Evolutionary conservation across 1,140 invertebrate genomes (phyloP), one percentile per base, ranked within the genome.

Genomic region (Ylistrum balloti): DNA sequence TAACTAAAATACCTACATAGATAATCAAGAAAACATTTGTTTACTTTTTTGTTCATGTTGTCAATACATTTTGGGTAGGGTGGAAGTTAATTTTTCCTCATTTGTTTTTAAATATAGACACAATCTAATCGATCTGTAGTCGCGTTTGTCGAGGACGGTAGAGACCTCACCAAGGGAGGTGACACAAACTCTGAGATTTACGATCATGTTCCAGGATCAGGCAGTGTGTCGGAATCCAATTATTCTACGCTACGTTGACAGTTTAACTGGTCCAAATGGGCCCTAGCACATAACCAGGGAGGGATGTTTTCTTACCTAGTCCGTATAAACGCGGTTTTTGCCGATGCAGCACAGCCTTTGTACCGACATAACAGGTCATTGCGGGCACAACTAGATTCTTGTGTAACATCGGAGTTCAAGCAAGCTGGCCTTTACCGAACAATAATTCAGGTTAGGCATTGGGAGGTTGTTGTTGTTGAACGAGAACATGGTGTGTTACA

Each of bases 221-320:
- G 56, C 56, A 74, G n/a, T 74, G 56, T 74, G 56, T 74, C 22
- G 56, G 28, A 74, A 74, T 74, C 56, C 56, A 74, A 74, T 74
- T 74, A 74, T 28, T 74, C 56, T 28, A 74, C 56, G 28, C 56
- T 74, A 74, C 22, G 56, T n/a, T 74, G 56, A 74, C 56, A 74
- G 56, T 74, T 74, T 74, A 74, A 74, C 28, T 74, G 56, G 22
- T 74, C 56, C 56, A 74, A 74, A 74, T 74, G 13, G 56, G 56
- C 56, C 13, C n/a, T 28, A n/a, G 56, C 56, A 74, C 56, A 74
- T 74, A 74, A 74, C 56, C 56, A 28, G 56, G 20, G 17, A 17
- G 56, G 56, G 56, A 5, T 74, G 9, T n/a, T 9, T 74, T 74
- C 56, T 28, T 74, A 74, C 56, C 56, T 74, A 28, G 56, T 74